Evolutionary conservation across 1,140 invertebrate species (phyloP).

Genomic region (Drosophila baimaii): DNA sequence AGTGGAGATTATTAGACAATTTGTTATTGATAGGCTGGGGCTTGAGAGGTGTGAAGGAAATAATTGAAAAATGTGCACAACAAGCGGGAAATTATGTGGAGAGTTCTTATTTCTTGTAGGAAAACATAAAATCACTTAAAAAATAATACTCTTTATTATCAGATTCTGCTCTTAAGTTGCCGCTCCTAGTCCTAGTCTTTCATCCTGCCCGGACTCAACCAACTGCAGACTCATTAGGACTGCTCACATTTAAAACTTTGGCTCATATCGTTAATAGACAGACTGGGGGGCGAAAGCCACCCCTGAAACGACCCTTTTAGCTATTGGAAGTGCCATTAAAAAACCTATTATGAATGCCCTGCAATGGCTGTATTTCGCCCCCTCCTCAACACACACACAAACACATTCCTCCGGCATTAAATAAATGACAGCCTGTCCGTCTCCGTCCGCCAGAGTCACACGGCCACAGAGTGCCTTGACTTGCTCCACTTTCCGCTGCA

Average conservation of each 20-base stretch:
- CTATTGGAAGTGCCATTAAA: slow-evolving; percentile 67
- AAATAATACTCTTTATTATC: too few species aligned
- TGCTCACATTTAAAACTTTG: slow-evolving; percentile 46
- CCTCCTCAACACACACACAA: slow-evolving; percentile 44
- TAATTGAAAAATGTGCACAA: slow-evolving; percentile 41
- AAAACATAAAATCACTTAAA: too few species aligned
- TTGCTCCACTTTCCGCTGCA: slow-evolving; percentile 71
- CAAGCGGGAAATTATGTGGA: slow-evolving; percentile 19
- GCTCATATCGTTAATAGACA: slow-evolving; percentile 52
- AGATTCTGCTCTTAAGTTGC: not conserved
- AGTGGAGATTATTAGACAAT: slow-evolving; percentile 34
- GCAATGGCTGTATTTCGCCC: slow-evolving; percentile 69
- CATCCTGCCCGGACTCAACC: not conserved
- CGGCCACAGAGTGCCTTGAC: slow-evolving; percentile 19
- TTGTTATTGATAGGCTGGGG: slow-evolving; percentile 53
- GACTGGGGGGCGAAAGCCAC: slow-evolving; percentile 5
- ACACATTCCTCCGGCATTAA: slow-evolving; percentile 66
- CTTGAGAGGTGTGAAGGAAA: slow-evolving; percentile 31
- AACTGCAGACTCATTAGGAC: slow-evolving; percentile 40
- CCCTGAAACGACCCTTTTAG: slow-evolving; percentile 62
- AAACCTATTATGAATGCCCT: slow-evolving; percentile 73
- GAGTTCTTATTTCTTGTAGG: too few species aligned
- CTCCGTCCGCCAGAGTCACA: slow-evolving; percentile 45
- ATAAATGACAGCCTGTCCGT: slow-evolving; percentile 79
- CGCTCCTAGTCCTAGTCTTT: not conserved